Evolutionary conservation across 2,797 vertebrate genomes (phyloP).

Genomic region (Lutjanus campechanus): DNA sequence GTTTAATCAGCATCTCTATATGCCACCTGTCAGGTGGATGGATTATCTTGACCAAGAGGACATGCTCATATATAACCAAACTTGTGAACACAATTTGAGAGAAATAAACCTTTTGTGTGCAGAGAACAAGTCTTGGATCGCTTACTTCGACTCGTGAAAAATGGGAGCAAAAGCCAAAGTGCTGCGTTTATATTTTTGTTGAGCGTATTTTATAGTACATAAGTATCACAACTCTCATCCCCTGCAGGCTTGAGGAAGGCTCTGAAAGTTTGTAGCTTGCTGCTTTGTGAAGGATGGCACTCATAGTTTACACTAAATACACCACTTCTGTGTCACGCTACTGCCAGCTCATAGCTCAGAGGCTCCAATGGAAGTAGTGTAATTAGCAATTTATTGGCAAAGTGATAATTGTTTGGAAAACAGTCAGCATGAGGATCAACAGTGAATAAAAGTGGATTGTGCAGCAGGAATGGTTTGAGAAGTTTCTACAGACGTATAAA

Average conservation of each 20-base stretch:
- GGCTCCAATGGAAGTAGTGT: conserved; percentile 18
- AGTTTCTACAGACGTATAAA: conserved; percentile 30
- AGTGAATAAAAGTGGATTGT: conserved; percentile 21
- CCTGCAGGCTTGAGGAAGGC: conserved; percentile 31
- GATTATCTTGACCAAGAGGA: too few relatives aligned
- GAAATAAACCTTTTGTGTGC: too few relatives aligned
- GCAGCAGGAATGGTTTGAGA: conserved; percentile 27
- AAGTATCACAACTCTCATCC: conserved; percentile 14
- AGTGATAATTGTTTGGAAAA: conserved; percentile 28
- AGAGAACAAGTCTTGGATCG: too few relatives aligned
- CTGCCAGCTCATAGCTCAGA: conserved; percentile 20
- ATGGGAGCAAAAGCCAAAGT: too few relatives aligned
- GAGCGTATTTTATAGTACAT: background rate
- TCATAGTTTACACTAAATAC: conserved; percentile 26
- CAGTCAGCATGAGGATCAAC: conserved; percentile 25
- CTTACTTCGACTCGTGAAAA: too few relatives aligned
- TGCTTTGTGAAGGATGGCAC: conserved; percentile 8
- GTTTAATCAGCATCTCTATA: too few relatives aligned
- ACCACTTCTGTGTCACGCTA: conserved; percentile 27
- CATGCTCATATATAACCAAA: too few relatives aligned
- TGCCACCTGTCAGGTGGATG: too few relatives aligned
- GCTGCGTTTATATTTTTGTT: too few relatives aligned
- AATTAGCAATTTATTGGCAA: conserved; percentile 38
- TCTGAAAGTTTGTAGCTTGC: conserved; percentile 28
- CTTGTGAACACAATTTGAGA: too few relatives aligned